Base-by-base conservation (phyloP, 92 coral and sea anemone genomes). In the Phymanthus crucifer region DNA sequence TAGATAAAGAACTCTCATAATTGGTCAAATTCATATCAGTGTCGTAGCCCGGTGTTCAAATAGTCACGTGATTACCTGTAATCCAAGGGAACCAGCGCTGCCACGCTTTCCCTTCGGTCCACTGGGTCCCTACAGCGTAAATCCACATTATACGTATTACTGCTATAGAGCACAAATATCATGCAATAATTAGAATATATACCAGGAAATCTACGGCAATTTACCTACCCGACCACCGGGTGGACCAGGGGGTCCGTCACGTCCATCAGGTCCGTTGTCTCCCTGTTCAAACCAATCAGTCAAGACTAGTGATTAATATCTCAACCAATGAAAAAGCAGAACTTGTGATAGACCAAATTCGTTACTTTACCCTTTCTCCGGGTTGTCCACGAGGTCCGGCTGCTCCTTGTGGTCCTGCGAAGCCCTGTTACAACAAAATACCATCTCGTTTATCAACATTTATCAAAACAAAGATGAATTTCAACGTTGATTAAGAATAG, bases 261-360 rank as follows among this genome's bases (percentile, higher is more conserved):
- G 86, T 24, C 86, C 86, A 65, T 82, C 67, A 18, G 66, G 64
- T 40, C 86, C 86, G 32, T 74, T 70, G 70, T 82, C 86, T 14
- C 86, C 86, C 86, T 82, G 52, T 66, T 17, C 27, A 73, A 73
- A 70, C 33, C 8, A 40, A 40, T 12, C 24, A 54, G 47, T 36
- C 31, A 45, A 23, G n/a, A n/a, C 5, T 12, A 16, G 45, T 24
- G 6, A 70, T 21, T 18, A 32, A 35, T n/a, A 70, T 24, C 31
- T 3, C 23, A 70, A 33, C 2, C 17, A 21, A 23, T 5, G 24
- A 17, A 6, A 11, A 4, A 73, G 9, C 9, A 73, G 57, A 3
- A 73, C n/a, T n/a, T n/a, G n/a, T n/a, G n/a, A 40, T 54, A 3
- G 4, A 54, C 27, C 3, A 54, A 54, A 18, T 45, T 45, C 10